Evolutionary conservation across 2,797 vertebrate genomes (phyloP).

Genomic region (Tolypeutes matacus): DNA sequence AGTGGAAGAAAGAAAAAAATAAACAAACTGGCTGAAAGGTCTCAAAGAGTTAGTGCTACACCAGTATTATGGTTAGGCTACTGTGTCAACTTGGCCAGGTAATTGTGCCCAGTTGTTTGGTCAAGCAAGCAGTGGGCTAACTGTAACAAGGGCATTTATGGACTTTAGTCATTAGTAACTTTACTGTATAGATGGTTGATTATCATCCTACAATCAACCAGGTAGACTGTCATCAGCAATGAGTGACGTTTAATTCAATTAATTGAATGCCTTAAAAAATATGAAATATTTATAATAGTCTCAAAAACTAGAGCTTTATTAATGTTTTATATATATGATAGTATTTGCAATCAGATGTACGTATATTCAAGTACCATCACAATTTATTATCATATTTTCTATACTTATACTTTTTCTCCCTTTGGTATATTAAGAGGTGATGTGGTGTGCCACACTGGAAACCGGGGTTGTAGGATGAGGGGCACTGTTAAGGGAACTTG

Average conservation of each 20-base stretch:
- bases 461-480: too few relatives aligned
- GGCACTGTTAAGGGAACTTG: not conserved
- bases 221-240: too few relatives aligned
- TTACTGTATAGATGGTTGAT: too few relatives aligned
- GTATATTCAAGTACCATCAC: not conserved
- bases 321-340: not conserved
- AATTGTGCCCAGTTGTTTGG: too few relatives aligned
- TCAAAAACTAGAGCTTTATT: not conserved
- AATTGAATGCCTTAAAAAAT: not conserved
- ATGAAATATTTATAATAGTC: not conserved
- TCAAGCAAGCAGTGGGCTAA: too few relatives aligned
- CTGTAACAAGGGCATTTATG: too few relatives aligned
- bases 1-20: not conserved
- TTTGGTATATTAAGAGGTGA: not conserved
- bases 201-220: too few relatives aligned
- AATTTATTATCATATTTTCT: not conserved
- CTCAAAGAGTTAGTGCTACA: not conserved
- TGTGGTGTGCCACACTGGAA: not conserved
- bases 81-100: too few relatives aligned
- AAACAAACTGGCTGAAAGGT: constrained; percentile 1
- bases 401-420: not conserved
- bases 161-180: too few relatives aligned
- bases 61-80: not conserved
- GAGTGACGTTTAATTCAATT: too few relatives aligned
- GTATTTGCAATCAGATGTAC: not conserved